Evolutionary conservation across 2,797 vertebrate genomes (phyloP).

Genomic region (Myotis findleyi): DNA sequence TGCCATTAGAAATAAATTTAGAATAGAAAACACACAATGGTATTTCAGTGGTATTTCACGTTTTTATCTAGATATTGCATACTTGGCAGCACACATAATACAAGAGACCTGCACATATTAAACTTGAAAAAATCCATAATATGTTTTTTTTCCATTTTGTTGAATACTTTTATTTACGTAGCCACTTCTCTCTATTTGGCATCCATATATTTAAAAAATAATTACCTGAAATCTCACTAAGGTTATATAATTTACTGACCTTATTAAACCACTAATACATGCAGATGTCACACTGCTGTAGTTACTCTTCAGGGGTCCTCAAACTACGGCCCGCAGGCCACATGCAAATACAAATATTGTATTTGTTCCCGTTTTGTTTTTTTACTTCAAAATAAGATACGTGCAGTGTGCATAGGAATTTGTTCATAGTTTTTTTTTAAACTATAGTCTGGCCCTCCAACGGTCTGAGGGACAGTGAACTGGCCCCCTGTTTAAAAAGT

Average conservation of each 20-base stretch:
- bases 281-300: neutral
- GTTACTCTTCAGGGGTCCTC: neutral
- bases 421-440: no score
- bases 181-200: conserved; percentile 15
- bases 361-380: no score
- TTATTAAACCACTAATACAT: conserved; percentile 56
- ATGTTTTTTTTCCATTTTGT: neutral
- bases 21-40: conserved; percentile 11
- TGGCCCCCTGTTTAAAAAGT: no score
- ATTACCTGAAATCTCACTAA: conserved; percentile 40
- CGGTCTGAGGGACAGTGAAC: no score
- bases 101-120: conserved; percentile 20
- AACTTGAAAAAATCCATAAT: conserved; percentile 17
- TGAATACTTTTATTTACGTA: conserved; percentile 43
- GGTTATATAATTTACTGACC: neutral
- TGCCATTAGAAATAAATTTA: conserved; percentile 47
- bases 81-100: conserved; percentile 11
- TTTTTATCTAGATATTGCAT: conserved; percentile 60
- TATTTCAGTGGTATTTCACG: conserved; percentile 50
- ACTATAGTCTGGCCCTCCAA: no score
- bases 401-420: no score
- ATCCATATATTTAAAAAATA: conserved; percentile 38
- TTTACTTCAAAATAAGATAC: no score
- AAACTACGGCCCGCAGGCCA: no score
- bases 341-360: no score